Base-by-base conservation (phyloP, 2,888 invertebrate genomes). In the Cremastinae sp. region DNA sequence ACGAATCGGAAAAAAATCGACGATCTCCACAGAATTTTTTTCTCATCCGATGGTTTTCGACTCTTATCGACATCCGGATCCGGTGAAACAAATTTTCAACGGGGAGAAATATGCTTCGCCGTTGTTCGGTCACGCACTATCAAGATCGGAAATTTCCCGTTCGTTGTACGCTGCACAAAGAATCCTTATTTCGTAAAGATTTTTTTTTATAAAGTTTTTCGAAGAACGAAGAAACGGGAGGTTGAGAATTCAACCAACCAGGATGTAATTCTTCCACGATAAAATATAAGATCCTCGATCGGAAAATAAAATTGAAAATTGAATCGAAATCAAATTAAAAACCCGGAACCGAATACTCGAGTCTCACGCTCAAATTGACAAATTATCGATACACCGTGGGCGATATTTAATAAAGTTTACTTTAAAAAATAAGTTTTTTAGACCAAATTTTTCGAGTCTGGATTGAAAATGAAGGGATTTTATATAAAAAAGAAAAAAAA, bases 11-110 rank as follows among this genome's bases (percentile, higher is more conserved):
- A 43, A 56, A 38, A 45, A 14, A 47, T 16, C 28, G 12, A 53
- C 22, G 10, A 12, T 20, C 20, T 20, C 0, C 16, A 10, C 36
- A 10, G n/a, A n/a, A 22, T 59, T 59, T 38, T 59, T 54, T 56
- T 71, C 12, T 5, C 28, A 22, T 22, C 47, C 47, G 9, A 47
- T 56, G 36, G 10, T n/a, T 18, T 10, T 4, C 9, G 22, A 14
- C 72, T 59, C 58, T 65, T 72, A 72, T 72, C 72, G 65, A 65
- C 65, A 58, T 72, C 64, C 72, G 72, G 72, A 65, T 72, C 72
- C 72, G 72, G 64, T 64, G 51, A 51, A 65, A 72, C 65, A 72
- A 65, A 64, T 54, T 54, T 54, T 54, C 36, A 54, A 54, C 36
- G n/a, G 22, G 22, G 22, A 34, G 38, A 36, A 56, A 62, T 45